A percentile compares a stretch with the other conserved stretches of the same genome.
These are phyloP conservation scores for Terrapene triunguis DNA, from an alignment of 2,113 vertebrate genomes.

Conservation along the genomic window DNA sequence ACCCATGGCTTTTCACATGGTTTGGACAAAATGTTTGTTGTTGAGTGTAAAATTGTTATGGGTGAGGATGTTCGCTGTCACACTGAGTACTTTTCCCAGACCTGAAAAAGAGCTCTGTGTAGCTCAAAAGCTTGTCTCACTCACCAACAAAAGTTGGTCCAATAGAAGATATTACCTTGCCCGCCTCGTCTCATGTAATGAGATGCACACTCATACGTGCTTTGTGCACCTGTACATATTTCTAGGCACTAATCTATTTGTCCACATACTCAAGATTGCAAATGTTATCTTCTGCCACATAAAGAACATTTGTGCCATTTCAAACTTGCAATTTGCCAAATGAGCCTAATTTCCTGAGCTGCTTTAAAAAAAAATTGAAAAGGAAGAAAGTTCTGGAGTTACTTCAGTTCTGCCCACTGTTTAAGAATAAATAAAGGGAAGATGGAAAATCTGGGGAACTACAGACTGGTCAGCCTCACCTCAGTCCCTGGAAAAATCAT, in stretches of 20 bases:
- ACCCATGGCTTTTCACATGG: background rate
- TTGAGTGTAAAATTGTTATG: background rate
- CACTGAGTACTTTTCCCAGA: background rate
- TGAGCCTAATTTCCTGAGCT: conserved; percentile 16
- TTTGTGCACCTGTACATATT: fast-evolving
- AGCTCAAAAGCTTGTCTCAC: background rate
- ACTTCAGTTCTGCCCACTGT: conserved; percentile 16
- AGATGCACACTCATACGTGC: background rate
- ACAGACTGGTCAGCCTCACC: no score
- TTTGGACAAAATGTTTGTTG: background rate
- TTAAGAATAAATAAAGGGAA: background rate
- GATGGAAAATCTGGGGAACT: no score
- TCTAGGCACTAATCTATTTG: conserved; percentile 20
- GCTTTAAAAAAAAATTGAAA: conserved; percentile 31
- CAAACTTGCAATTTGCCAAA: conserved; percentile 30
- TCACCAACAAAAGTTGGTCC: background rate
- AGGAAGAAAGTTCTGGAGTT: background rate
- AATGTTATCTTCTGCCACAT: conserved; percentile 33
- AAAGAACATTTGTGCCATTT: conserved; percentile 27
- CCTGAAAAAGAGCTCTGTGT: background rate
- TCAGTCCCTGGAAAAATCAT: no score
- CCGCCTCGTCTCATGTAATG: background rate
- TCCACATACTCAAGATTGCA: background rate
- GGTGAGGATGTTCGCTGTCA: background rate
- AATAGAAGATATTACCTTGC: background rate